Evolutionary conservation across 2,113 vertebrate species (phyloP).

Genomic region (Corydoras sp.): DNA sequence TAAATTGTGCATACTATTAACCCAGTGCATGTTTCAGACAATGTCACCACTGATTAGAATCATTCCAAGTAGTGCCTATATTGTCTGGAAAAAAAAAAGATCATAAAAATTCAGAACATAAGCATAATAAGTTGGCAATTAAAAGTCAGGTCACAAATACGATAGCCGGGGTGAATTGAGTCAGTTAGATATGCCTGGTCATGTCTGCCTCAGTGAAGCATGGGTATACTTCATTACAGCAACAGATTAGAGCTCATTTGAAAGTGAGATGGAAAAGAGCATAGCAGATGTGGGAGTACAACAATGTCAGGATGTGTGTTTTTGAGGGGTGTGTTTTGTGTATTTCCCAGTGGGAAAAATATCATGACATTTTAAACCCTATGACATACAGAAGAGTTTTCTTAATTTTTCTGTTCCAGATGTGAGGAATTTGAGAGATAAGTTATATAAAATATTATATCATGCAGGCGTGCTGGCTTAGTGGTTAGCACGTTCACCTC

Average conservation of each 20-base stretch:
- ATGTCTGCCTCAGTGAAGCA: conserved; percentile 22
- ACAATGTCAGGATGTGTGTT: too few species aligned
- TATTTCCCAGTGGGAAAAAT: neutral
- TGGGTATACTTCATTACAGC: conserved; percentile 23
- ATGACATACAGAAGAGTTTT: too few species aligned
- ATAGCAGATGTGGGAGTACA: conserved; percentile 23
- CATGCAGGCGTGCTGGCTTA: too few species aligned
- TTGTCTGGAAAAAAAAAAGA: neutral
- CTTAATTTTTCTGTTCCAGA: too few species aligned
- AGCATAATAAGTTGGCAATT: conserved; percentile 15
- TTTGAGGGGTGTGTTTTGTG: neutral
- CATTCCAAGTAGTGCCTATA: conserved; percentile 11
- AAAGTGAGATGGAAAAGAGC: conserved; percentile 7
- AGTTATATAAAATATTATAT: too few species aligned
- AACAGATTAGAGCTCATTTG: conserved; percentile 27
- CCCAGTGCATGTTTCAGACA: neutral
- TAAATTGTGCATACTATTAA: neutral
- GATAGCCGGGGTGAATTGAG: conserved; percentile 3
- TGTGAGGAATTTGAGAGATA: too few species aligned
- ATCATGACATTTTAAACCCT: too few species aligned
- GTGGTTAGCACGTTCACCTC: too few species aligned
- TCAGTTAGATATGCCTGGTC: conserved; percentile 21
- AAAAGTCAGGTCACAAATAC: conserved; percentile 26
- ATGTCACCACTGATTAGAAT: neutral
- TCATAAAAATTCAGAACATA: conserved; percentile 20